Evolutionary conservation across 1,140 invertebrate genomes (phyloP), one percentile per base, ranked within the genome.

Genomic region (Drosophila lacertosa): DNA sequence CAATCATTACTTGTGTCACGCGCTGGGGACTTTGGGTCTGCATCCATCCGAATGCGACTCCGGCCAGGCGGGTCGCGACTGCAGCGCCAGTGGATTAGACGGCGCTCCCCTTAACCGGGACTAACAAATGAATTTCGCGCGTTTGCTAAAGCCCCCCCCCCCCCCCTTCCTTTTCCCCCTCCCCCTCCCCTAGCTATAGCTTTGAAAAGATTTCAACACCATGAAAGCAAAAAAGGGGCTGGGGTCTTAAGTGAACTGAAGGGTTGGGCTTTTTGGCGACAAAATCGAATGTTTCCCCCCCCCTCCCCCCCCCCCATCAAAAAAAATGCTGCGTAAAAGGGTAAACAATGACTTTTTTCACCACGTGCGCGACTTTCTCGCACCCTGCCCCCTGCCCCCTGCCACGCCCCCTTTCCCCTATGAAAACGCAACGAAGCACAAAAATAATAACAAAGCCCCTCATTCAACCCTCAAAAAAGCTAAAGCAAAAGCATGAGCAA

Each of bases 41-140:
- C 65, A 68, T 62, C 65, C 65, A n/a, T 40, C 50, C 58, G 35
- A 16, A 10, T 22, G 37, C 39, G 53, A 55, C 54, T 58, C 44
- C 45, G 24, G 42, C 44, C 62, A 70, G 70, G 74, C 57, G 74
- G 74, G 64, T 74, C 69, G 68, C 78, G 78, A 76, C 64, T 82
- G 80, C 79, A 84, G 62, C 75, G 80, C 58, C 79, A 75, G 75
- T 84, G 80, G 81, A 84, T 86, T 86, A 84, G 81, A 83, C 73
- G 78, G 54, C 67, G 60, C 83, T n/a, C n/a, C 77, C 76, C 69
- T 86, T 84, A n/a, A n/a, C 77, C 81, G 80, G 76, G 77, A n/a
- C 86, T 84, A 84, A 84, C 81, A 84, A 84, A 84, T 86, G 80
- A 84, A 84, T 84, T 84, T 80, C 80, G 80, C 80, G 80, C 66